phyloP scores from a whole-genome alignment of 1,140 invertebrate species.

The Pseudomyrmex pallidus region DNA sequence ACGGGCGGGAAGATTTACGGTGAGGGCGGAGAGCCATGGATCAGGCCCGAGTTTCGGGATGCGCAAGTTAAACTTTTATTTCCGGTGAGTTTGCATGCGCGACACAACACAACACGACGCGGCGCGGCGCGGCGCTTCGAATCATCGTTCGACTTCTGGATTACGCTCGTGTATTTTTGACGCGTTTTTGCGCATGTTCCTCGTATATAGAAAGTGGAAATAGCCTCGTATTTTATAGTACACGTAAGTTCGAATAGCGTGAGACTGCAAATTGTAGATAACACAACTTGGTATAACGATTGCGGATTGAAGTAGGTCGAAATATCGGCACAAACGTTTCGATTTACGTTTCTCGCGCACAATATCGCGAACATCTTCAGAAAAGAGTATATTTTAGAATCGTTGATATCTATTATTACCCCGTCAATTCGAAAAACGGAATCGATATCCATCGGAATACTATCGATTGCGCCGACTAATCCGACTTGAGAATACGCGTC shows the following conservation, averaged over 20 bases:
- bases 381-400: not conserved
- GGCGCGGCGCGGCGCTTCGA: slow-evolving; percentile 46
- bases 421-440: slow-evolving; percentile 22
- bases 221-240: not conserved
- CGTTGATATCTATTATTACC: not conserved
- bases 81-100: slow-evolving; percentile 61
- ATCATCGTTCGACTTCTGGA: slow-evolving; percentile 38
- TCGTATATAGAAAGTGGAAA: slow-evolving; percentile 18
- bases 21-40: slow-evolving; percentile 54
- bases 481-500: slow-evolving; percentile 49
- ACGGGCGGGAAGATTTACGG: slow-evolving; percentile 65
- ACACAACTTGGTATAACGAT: slow-evolving; percentile 8
- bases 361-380: not conserved
- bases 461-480: slow-evolving; percentile 44
- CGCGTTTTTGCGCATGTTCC: not conserved
- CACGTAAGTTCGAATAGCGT: not conserved
- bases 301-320: not conserved
- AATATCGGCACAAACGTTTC: not conserved
- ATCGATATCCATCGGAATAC: slow-evolving; percentile 9
- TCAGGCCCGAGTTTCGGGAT: slow-evolving; percentile 53
- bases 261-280: not conserved
- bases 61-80: slow-evolving; percentile 68
- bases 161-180: slow-evolving; percentile 62
- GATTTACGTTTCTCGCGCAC: not conserved
- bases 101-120: slow-evolving; percentile 55